phyloP scores from a whole-genome alignment of 2,113 vertebrate genomes.

The rabbit (Oryctolagus cuniculus) region DNA sequence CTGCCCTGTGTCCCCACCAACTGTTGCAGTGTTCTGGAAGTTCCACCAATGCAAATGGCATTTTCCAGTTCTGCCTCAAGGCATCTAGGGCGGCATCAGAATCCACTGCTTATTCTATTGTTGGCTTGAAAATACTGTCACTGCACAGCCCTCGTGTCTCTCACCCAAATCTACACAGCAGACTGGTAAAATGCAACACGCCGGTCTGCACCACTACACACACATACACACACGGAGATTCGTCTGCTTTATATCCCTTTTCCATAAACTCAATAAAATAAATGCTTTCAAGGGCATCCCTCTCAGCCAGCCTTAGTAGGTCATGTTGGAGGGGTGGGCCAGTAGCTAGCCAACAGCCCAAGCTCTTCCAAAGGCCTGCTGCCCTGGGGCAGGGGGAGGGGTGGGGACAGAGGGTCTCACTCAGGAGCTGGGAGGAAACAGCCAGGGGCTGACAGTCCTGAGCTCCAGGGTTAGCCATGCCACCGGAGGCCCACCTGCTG shows the following conservation, averaged over 20 bases:
- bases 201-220: neutral
- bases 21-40: neutral
- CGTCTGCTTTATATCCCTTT: neutral
- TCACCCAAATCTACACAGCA: neutral
- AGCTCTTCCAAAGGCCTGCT: neutral
- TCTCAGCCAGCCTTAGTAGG: neutral
- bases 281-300: neutral
- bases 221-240: neutral
- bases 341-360: too few relatives aligned
- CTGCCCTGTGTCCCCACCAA: neutral
- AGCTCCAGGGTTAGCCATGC: neutral
- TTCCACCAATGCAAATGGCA: neutral
- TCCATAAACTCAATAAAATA: neutral
- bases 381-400: neutral
- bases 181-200: neutral
- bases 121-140: conserved; percentile 7
- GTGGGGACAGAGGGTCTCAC: neutral
- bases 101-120: neutral
- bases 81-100: neutral
- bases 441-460: too few relatives aligned
- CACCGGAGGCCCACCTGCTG: neutral
- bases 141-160: neutral
- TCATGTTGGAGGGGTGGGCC: neutral
- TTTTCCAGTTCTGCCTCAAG: neutral
- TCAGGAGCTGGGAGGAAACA: neutral